These are phyloP conservation scores for Chaunax sp. DNA, from an alignment of 2,797 vertebrate species.

Conservation along the genomic window DNA sequence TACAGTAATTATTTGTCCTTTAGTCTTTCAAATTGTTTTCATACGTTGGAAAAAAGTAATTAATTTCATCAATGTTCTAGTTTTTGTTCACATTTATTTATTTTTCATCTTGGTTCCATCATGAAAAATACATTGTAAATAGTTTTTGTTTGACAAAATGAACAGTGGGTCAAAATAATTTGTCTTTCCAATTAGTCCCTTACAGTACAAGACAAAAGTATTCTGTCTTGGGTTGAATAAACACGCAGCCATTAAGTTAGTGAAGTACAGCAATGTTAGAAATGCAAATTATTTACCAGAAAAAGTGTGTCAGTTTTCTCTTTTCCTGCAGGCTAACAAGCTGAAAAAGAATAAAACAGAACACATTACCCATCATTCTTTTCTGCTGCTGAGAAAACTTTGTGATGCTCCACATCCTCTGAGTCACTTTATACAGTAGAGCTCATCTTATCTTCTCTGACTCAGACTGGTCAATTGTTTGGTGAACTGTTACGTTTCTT, in stretches of 20 bases:
- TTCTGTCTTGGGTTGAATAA: neutral
- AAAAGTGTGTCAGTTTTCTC: neutral
- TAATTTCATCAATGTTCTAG: too few relatives aligned
- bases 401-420: constrained; percentile 14
- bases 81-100: neutral
- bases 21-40: too few relatives aligned
- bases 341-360: constrained; percentile 15
- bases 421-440: constrained; percentile 36
- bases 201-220: neutral
- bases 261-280: neutral
- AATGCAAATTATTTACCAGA: neutral
- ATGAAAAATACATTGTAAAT: too few relatives aligned
- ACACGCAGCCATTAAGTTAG: neutral
- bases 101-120: neutral
- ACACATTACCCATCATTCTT: constrained; percentile 17
- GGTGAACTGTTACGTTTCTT: constrained; percentile 30
- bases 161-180: neutral
- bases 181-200: too few relatives aligned
- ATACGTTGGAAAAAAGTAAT: too few relatives aligned
- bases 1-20: too few relatives aligned
- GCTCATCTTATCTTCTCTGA: constrained; percentile 36
- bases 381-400: constrained; percentile 30
- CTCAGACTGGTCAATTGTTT: constrained; percentile 46
- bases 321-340: constrained; percentile 13
- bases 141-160: neutral